Evolutionary conservation across 2,113 vertebrate genomes (phyloP).

Genomic region (Amia ocellicauda): DNA sequence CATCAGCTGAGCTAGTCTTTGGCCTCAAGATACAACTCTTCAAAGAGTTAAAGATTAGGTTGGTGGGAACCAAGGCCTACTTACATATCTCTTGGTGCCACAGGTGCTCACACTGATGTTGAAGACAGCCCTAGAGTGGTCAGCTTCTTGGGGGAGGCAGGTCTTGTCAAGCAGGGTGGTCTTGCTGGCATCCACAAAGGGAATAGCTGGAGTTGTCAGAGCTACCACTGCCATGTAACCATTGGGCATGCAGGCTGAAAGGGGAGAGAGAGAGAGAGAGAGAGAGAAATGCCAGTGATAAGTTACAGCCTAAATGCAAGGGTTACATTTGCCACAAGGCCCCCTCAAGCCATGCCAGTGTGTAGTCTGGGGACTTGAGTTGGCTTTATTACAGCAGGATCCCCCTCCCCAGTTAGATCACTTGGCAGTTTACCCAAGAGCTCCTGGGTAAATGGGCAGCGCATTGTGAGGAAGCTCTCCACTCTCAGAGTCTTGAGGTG

Average conservation of each 20-base stretch:
- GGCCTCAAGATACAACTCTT: too few species aligned
- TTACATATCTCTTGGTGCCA: slow-evolving; percentile 54
- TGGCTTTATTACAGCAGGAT: background rate
- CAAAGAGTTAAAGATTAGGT: too few species aligned
- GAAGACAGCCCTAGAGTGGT: slow-evolving; percentile 51
- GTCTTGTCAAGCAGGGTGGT: slow-evolving; percentile 36
- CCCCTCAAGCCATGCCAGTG: too few species aligned
- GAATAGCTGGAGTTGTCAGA: slow-evolving; percentile 36
- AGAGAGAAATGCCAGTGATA: background rate
- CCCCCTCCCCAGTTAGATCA: background rate
- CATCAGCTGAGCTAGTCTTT: too few species aligned
- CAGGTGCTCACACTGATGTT: slow-evolving; percentile 50
- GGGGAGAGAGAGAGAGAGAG: background rate
- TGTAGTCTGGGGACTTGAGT: too few species aligned
- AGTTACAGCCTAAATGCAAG: too few species aligned
- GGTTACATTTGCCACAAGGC: too few species aligned
- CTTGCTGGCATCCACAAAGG: slow-evolving; percentile 24
- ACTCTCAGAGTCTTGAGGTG: slow-evolving; percentile 13
- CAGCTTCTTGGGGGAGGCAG: slow-evolving; percentile 47
- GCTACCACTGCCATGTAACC: slow-evolving; percentile 54
- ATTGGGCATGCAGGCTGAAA: slow-evolving; percentile 56
- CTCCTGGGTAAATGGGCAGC: slow-evolving; percentile 43
- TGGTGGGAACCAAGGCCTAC: background rate
- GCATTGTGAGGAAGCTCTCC: slow-evolving; percentile 22
- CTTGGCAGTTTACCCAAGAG: slow-evolving; percentile 43